Evolutionary conservation across 2,888 invertebrate genomes (phyloP).

Genomic region (Meghimatium bilineatum): DNA sequence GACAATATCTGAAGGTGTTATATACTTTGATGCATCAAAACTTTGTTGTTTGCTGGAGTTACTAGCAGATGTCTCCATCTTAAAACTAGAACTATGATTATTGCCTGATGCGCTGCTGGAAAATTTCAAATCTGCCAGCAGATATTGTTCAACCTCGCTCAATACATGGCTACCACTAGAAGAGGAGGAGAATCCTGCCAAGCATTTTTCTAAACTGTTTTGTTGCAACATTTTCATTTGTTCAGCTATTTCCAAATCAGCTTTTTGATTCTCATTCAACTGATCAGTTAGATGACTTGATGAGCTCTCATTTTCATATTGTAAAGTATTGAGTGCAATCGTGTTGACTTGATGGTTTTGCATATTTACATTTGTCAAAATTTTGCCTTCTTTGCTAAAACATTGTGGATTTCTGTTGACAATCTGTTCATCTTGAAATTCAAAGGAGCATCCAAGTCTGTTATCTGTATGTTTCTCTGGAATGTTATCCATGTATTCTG

Average conservation of each 20-base stretch:
- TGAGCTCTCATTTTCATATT: neutral
- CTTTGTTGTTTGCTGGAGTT: constrained; percentile 21
- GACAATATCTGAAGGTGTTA: constrained; percentile 18
- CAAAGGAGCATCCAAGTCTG: neutral
- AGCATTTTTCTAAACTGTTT: constrained; percentile 5
- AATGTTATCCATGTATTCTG: neutral
- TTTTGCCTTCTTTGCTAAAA: neutral
- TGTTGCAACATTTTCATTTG: neutral
- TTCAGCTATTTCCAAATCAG: constrained; percentile 23
- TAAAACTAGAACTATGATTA: neutral
- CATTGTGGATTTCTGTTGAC: neutral
- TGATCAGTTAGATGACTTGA: neutral
- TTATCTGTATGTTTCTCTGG: neutral
- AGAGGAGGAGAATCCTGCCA: neutral
- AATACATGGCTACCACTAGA: constrained; percentile 17
- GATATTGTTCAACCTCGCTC: neutral
- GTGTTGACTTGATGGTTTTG: neutral
- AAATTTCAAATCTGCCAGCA: neutral
- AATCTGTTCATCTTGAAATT: neutral
- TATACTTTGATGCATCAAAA: constrained; percentile 19
- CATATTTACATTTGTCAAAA: neutral
- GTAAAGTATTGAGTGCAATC: neutral
- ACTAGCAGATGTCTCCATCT: neutral
- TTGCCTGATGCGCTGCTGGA: neutral
- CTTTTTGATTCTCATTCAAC: neutral